Base-by-base conservation (phyloP, 2,113 vertebrate species). In the Pavo muticus region DNA sequence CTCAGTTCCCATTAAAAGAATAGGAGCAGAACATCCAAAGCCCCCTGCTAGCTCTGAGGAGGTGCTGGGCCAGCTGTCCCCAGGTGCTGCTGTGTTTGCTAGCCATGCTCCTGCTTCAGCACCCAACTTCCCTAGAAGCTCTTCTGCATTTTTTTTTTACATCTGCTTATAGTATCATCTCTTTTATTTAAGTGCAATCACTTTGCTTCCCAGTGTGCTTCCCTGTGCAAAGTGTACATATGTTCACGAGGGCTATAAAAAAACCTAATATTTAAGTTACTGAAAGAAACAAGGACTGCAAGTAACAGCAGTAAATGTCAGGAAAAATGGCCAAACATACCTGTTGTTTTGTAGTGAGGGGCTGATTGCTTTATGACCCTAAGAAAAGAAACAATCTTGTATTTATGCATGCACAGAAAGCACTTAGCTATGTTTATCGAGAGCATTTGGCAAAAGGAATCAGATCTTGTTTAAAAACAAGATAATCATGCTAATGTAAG, bases 21-120 rank as follows among this genome's bases (percentile, higher is more conserved):
- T 0, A 32, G 24, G 45, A 73, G 29, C 3, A 42, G 18, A 57
- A 48, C 37, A 9, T 10, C 25, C 25, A 60, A 30, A 54, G 47
- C 11, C 23, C 15, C 0, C 0, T 10, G 3, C 29, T 7, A 20
- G 16, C 70, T 57, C 35, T 1, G 8, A n/a, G 87, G 24, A 87
- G 70, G 14, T 87, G 77, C 39, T 52, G 70, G 64, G 25, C 21
- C 80, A 37, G 42, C 44, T 86, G 68, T 24, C 72, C 68, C 6
- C 10, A 60, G n/a, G 70, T 30, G 50, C n/a, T 35, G 20, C 54
- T 77, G 74, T 57, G 65, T 47, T 32, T 23, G 35, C 70, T 40
- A 30, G 2, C 54, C 3, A 1, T 5, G 44, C 48, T 76, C 60
- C 15, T 2, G 7, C 48, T 45, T 71, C 20, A 11, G 70, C 73